Conservation (phyloP, 2,113 vertebrate genomes). For the Sceloporus undulatus region DNA sequence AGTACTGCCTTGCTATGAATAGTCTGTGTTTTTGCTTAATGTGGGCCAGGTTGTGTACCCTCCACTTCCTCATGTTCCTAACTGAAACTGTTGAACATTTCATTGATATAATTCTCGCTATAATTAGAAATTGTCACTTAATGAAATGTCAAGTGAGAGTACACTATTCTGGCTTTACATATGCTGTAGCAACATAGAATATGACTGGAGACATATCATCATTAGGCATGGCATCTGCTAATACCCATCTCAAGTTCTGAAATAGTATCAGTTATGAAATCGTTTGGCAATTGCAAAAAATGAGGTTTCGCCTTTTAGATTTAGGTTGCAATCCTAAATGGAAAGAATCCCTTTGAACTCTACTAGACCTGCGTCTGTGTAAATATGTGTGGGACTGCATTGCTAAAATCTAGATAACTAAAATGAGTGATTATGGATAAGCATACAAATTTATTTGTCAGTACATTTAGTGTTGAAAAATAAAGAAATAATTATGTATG, state of each 20-base stretch:
- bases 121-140: not conserved
- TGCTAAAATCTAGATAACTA: not conserved
- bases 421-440: not conserved
- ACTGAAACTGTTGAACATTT: not conserved
- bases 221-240: not conserved
- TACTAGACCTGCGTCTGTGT: not conserved
- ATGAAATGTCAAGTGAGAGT: not conserved
- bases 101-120: not conserved
- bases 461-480: not conserved
- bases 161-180: not conserved
- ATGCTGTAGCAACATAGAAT: not conserved
- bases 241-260: not conserved
- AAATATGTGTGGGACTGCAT: not conserved
- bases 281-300: not conserved
- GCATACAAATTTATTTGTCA: not conserved
- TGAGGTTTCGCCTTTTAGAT: not conserved
- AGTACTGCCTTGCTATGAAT: not conserved
- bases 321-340: not conserved
- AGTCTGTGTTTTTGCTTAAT: not conserved
- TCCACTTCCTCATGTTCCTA: not conserved
- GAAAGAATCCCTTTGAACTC: not conserved
- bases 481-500: not conserved
- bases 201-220: not conserved
- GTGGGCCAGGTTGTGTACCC: not conserved
- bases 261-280: not conserved